These are phyloP conservation scores for Sphenopsis melanotis DNA, from an alignment of 2,797 vertebrate species.

Conservation along the genomic window DNA sequence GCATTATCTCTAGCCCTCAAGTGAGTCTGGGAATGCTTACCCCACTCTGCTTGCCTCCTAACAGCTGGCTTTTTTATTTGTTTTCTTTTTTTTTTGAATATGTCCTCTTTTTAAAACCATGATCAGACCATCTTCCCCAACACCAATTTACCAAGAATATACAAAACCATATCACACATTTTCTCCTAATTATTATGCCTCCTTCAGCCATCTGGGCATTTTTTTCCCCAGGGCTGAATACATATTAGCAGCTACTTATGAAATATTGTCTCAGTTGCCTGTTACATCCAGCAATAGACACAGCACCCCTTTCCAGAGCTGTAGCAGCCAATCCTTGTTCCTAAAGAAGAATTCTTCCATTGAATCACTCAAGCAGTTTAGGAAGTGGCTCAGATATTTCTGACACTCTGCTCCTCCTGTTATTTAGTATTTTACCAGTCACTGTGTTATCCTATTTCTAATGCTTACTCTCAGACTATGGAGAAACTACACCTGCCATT, in stretches of 20 bases:
- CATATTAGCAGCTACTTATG: not conserved
- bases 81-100: not conserved
- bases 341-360: not conserved
- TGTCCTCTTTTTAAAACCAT: not conserved
- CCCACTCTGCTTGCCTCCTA: not conserved
- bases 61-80: not conserved
- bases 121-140: not conserved
- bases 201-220: not conserved
- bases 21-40: not conserved
- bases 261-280: not conserved
- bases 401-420: not conserved
- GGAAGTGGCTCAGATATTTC: not conserved
- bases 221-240: not conserved
- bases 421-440: not conserved
- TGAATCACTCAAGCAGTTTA: not conserved
- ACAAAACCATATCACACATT: not conserved
- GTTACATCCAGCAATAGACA: not conserved
- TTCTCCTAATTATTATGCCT: not conserved
- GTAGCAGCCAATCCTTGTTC: not conserved
- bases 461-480: not conserved
- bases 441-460: not conserved
- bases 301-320: not conserved
- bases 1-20: not conserved
- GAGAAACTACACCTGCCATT: not conserved
- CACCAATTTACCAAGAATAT: not conserved